Evolutionary conservation across 2,888 invertebrate species (phyloP), one percentile per base, ranked within the genome.

Genomic region (Brachyopa scutellaris): DNA sequence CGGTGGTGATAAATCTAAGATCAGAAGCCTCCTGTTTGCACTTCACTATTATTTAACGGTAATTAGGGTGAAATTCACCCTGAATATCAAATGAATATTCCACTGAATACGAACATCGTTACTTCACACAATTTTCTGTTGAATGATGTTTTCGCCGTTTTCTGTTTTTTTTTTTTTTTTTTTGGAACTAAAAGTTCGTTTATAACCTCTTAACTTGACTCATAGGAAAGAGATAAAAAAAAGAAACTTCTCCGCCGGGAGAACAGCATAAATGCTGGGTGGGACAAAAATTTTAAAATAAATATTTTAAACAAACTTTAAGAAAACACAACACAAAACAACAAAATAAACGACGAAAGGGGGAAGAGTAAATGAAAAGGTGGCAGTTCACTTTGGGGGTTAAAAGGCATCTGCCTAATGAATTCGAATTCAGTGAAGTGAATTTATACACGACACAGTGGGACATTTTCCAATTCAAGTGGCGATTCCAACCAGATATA

Each of bases 41-140:
- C 31, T 57, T 9, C 55, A 67, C 67, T 67, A 67, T 67, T 55
- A 57, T 47, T 67, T 57, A 33, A 47, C 55, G 42, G 26, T 55
- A 67, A 67, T 67, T 67, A 67, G 67, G 67, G 45, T 57, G 11
- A 6, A 47, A 57, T 26, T 67, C 23, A 11, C n/a, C 45, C 53
- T 17, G 55, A 47, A 36, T 29, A 26, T 21, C 11, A 17, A 45
- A 67, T 67, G 26, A 67, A 67, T 57, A 36, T 7, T 5, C 33
- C 2, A 7, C 29, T 19, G 1, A 15, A 7, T 21, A 4, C 17
- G 13, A 38, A 19, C 17, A 19, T 33, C 33, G 21, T 33, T 17
- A 42, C n/a, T 9, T 7, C 11, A 31, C 21, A 31, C 51, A 64
- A 11, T 38, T 36, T 36, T 23, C n/a, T 17, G 11, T 6, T 9